These are phyloP conservation scores for Ceramica pisi DNA, from an alignment of 2,888 invertebrate genomes.

Conservation along the genomic window DNA sequence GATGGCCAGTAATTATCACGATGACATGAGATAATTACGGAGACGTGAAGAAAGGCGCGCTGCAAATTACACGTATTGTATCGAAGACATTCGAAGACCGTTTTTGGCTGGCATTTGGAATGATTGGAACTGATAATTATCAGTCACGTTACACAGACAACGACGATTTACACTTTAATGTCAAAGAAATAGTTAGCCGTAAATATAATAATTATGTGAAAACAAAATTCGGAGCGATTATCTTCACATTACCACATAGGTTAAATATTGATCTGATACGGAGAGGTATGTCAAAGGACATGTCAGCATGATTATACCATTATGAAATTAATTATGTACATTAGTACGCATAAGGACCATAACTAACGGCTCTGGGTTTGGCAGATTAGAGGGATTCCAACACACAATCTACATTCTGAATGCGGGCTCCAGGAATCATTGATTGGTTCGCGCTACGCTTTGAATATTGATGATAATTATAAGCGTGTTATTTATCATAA, in stretches of 20 bases:
- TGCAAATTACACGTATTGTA: slow-evolving; percentile 61
- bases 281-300: slow-evolving; percentile 10
- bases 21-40: slow-evolving; percentile 66
- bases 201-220: slow-evolving; percentile 24
- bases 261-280: slow-evolving; percentile 7
- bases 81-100: slow-evolving; percentile 46
- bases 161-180: slow-evolving; percentile 55
- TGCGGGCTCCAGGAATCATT: slow-evolving; percentile 39
- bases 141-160: slow-evolving; percentile 32
- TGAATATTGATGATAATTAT: slow-evolving; percentile 46
- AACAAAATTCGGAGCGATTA: slow-evolving; percentile 16
- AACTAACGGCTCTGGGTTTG: slow-evolving; percentile 36
- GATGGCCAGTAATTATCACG: slow-evolving; percentile 63
- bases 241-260: neutral
- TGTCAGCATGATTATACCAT: slow-evolving; percentile 51
- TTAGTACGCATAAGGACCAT: slow-evolving; percentile 46
- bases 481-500: slow-evolving; percentile 35
- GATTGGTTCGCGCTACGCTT: slow-evolving; percentile 34
- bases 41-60: slow-evolving; percentile 55
- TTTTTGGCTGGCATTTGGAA: slow-evolving; percentile 59
- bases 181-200: slow-evolving; percentile 39
- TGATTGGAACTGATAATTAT: slow-evolving; percentile 52
- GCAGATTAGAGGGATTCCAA: slow-evolving; percentile 44
- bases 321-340: slow-evolving; percentile 58
- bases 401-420: slow-evolving; percentile 53